Evolutionary conservation across 2,797 vertebrate genomes (phyloP).

Genomic region (Phylloscopus collybita): DNA sequence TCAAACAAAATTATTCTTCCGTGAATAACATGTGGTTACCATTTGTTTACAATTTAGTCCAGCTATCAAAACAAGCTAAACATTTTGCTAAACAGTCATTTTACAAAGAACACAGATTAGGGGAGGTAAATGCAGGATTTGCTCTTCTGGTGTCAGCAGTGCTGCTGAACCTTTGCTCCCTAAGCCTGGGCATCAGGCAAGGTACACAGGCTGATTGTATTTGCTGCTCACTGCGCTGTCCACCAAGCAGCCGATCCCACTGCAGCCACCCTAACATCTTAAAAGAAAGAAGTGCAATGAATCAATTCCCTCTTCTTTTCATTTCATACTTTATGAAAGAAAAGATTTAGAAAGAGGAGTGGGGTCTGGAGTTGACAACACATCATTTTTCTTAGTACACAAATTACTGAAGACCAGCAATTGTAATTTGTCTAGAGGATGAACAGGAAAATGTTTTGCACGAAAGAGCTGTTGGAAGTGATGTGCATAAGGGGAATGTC

Average conservation of each 20-base stretch:
- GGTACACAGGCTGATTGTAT: not conserved
- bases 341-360: not conserved
- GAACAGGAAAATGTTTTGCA: slow-evolving; percentile 24
- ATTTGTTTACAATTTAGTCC: slow-evolving; percentile 57
- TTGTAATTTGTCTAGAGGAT: slow-evolving; percentile 29
- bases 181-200: not conserved
- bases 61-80: slow-evolving; percentile 61
- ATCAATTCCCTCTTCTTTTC: not conserved
- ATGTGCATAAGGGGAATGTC: slow-evolving; percentile 19
- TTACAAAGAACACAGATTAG: not conserved
- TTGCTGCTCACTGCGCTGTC: not conserved
- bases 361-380: not conserved
- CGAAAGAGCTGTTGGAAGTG: slow-evolving; percentile 32
- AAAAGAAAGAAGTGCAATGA: not conserved
- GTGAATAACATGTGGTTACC: slow-evolving; percentile 29
- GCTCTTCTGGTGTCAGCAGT: not conserved
- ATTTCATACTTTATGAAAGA: not conserved
- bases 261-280: not conserved
- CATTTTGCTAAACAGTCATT: slow-evolving; percentile 20
- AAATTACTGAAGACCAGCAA: slow-evolving; percentile 7
- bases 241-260: not conserved
- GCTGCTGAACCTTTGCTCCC: not conserved
- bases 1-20: slow-evolving; percentile 5
- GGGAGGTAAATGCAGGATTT: not conserved
- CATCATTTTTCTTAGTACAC: not conserved